Percentiles rank a stretch among this genome's conserved stretches.
phyloP scores from a whole-genome alignment of 2,113 vertebrate genomes.

The Nannospalax galili region DNA sequence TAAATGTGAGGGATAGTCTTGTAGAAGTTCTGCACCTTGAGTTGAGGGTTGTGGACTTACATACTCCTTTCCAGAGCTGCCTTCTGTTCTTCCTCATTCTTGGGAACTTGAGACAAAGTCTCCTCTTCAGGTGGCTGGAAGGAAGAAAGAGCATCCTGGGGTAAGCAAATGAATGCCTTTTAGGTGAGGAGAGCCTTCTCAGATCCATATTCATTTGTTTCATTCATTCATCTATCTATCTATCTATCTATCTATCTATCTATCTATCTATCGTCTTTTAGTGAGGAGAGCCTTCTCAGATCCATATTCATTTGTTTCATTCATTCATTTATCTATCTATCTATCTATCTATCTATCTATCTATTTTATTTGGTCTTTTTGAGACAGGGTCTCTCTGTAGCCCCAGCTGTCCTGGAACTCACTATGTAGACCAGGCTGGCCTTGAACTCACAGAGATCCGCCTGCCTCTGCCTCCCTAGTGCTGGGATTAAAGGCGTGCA shows the following conservation, averaged over 20 bases:
- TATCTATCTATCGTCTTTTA: no score
- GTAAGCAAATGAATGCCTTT: not conserved
- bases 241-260: no score
- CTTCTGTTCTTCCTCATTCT: constrained; percentile 90
- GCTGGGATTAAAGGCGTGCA: not conserved
- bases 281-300: not conserved
- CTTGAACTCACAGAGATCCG: no score
- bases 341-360: no score
- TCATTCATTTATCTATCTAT: no score
- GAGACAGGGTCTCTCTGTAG: not conserved
- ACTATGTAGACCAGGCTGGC: not conserved
- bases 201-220: not conserved
- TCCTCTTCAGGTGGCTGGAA: constrained; percentile 87
- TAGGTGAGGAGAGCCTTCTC: not conserved
- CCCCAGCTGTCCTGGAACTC: not conserved
- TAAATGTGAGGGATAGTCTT: constrained; percentile 9
- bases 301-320: not conserved
- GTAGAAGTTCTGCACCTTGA: not conserved
- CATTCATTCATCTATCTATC: no score
- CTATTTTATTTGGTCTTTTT: not conserved
- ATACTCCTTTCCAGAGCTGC: constrained; percentile 94
- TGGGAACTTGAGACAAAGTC: constrained; percentile 86
- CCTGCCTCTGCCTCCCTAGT: not conserved
- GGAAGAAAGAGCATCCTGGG: constrained; percentile 60
- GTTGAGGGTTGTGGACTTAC: constrained; percentile 83